Conservation (phyloP, 2,113 vertebrate genomes). For the Emydura subglobosa region DNA sequence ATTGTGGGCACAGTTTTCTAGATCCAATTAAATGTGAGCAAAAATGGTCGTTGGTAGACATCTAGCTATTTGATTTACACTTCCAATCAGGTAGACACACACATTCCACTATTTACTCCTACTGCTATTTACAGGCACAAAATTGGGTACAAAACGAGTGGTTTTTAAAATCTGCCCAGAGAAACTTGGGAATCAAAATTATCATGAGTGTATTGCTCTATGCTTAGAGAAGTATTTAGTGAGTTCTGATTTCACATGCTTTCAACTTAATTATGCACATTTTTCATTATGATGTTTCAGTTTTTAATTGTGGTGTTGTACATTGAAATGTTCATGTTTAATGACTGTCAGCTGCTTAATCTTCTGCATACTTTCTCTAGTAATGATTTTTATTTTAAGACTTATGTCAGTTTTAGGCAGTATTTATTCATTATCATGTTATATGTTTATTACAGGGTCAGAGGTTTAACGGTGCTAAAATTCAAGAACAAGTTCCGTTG, state of each 20-base stretch:
- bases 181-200: background rate
- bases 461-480: constrained; percentile 48
- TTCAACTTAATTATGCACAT: background rate
- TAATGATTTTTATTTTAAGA: constrained; percentile 14
- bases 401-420: background rate
- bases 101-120: background rate
- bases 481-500: constrained; percentile 74
- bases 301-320: background rate
- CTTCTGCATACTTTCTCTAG: background rate
- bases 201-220: background rate
- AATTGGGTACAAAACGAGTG: background rate
- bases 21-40: background rate
- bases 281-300: background rate
- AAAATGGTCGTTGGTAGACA: background rate
- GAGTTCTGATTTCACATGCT: background rate
- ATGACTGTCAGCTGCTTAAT: background rate
- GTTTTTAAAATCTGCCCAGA: background rate
- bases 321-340: background rate
- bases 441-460: constrained; percentile 71
- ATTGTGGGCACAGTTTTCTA: background rate
- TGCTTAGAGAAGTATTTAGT: background rate
- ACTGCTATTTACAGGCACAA: background rate
- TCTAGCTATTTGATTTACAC: background rate
- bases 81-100: background rate
- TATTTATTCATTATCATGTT: background rate